phyloP scores from a whole-genome alignment of 2,113 vertebrate species.

The Numenius arquata region DNA sequence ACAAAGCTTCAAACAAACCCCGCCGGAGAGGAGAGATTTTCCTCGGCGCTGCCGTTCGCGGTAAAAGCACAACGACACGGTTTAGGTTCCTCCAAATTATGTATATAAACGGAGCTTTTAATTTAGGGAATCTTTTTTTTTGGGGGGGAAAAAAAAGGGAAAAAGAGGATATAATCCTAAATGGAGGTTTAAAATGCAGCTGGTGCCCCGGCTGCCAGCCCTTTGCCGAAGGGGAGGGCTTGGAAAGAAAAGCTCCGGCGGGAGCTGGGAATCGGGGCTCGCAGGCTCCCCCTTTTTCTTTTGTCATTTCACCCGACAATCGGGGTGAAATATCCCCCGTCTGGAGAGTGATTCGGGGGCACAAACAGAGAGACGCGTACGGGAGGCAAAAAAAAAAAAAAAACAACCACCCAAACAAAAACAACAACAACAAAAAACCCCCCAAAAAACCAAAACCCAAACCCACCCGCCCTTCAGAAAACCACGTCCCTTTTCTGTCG shows the following conservation, averaged over 20 bases:
- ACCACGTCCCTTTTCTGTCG: not conserved
- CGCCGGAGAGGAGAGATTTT: not conserved
- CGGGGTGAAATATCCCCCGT: not conserved
- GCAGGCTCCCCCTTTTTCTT: not conserved
- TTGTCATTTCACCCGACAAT: not conserved
- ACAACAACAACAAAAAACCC: no score
- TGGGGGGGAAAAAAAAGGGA: no score
- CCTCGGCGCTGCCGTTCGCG: not conserved
- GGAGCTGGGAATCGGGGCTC: not conserved
- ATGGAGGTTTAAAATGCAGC: not conserved
- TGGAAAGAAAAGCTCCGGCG: not conserved
- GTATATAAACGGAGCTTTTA: not conserved
- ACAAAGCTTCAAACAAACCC: constrained; percentile 56
- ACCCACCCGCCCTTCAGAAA: not conserved
- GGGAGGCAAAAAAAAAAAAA: not conserved
- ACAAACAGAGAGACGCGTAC: not conserved
- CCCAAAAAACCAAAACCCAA: no score
- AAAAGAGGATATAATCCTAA: no score
- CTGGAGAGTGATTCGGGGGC: not conserved
- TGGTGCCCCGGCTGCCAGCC: not conserved
- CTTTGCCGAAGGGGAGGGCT: not conserved
- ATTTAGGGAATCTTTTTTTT: not conserved
- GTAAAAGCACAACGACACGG: not conserved
- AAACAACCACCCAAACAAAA: no score
- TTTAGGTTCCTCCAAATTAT: not conserved